Base-by-base conservation (phyloP, 1,140 invertebrate species). In the Bombus haemorrhoidalis region DNA sequence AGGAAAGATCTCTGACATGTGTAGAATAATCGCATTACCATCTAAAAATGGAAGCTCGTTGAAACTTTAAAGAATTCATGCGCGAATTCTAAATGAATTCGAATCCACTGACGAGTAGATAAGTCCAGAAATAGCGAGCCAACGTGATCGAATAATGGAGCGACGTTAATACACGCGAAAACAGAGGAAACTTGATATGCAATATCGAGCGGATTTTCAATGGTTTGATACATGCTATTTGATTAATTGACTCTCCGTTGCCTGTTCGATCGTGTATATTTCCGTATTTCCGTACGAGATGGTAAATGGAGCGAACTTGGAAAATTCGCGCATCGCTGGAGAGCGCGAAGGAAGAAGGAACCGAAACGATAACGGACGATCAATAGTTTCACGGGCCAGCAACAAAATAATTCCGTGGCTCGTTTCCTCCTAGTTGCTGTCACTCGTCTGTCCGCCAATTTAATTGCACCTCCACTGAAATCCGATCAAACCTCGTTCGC, bases 391-490 rank as follows among this genome's bases (percentile, higher is more conserved):
- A n/a, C 28, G 6, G n/a, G 66, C 41, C 81, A 85, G 68, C 74
- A 87, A 87, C 79, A 79, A 87, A 87, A 89, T 82, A 82, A 76
- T 87, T 87, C 78, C 53, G 6, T 37, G 84, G 47, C 41, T 68
- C 43, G 53, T 73, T 82, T 62, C 76, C 28, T 59, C 47, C 76
- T 85, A 77, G 53, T n/a, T 43, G 25, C 25, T 47, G 80, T 66
- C 80, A 78, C 81, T 59, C 69, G 78, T 81, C 74, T 32, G 47
- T 68, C 43, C 41, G 32, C 34, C 81, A 77, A 91, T 90, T 90
- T 91, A 81, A 91, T 91, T 90, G 84, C 76, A 81, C 77, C 83
- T 86, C 39, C 83, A 78, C 77, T 87, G 86, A 87, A 87, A 74
- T 77, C 80, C 59, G 74, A 90, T 91, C 76, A 86, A 90, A 86